Percentiles rank a stretch among this genome's conserved stretches.
Conservation (phyloP, 1,140 invertebrate genomes). For the Holcopasites calliopsidis region DNA sequence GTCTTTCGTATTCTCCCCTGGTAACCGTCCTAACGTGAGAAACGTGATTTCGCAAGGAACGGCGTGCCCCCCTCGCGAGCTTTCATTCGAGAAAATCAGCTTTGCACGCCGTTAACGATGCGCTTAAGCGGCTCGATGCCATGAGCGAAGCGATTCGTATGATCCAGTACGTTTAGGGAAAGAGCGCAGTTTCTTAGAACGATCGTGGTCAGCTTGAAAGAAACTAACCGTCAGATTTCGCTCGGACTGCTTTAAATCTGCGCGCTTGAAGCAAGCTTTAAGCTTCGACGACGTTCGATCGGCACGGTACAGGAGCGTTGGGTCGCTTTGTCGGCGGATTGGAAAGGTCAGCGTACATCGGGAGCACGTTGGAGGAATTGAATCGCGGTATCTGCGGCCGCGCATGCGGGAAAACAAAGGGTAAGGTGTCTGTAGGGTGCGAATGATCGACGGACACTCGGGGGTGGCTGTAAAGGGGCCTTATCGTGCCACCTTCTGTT, state of each 20-base stretch:
- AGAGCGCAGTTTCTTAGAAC: no score
- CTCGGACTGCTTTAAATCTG: no score
- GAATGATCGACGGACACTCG: background rate
- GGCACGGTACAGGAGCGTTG: background rate
- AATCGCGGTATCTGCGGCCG: no score
- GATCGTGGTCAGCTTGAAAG: background rate
- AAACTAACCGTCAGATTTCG: background rate
- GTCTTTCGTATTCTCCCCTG: slow-evolving; percentile 21
- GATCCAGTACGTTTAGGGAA: no score
- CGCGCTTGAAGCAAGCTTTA: background rate
- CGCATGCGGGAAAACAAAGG: no score
- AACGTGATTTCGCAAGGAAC: background rate
- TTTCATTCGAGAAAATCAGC: no score
- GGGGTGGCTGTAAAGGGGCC: background rate
- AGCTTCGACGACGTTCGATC: background rate
- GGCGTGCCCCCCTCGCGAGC: no score
- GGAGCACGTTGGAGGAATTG: background rate
- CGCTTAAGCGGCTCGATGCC: background rate
- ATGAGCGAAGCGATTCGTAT: no score
- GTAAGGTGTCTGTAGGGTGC: background rate
- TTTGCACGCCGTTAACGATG: background rate
- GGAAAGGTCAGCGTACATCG: background rate
- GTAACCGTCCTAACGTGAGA: slow-evolving; percentile 31
- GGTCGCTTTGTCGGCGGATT: background rate
- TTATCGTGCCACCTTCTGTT: slow-evolving; percentile 59